phyloP scores from a whole-genome alignment of 2,888 invertebrate genomes.

The Heliconius erato region DNA sequence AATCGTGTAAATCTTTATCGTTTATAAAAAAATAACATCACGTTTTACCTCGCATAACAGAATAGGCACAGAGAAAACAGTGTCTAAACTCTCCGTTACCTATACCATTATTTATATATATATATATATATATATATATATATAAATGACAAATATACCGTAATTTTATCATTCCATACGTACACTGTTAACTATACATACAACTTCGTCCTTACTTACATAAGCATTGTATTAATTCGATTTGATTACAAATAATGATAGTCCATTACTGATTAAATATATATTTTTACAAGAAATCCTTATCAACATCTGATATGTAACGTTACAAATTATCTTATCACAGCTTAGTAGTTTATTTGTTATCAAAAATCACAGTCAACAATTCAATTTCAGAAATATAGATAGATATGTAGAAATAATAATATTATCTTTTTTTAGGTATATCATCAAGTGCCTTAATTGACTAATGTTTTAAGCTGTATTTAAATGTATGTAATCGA shows the following conservation, averaged over 20 bases:
- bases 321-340: conserved; percentile 18
- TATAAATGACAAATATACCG: no score
- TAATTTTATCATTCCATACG: not conserved
- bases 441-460: not conserved
- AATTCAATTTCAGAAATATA: conserved; percentile 4
- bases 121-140: no score
- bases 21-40: not conserved
- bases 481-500: no score
- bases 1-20: no score
- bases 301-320: conserved; percentile 12
- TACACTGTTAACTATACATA: not conserved
- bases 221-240: not conserved
- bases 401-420: not conserved
- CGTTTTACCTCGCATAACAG: not conserved
- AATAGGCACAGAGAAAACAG: not conserved
- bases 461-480: not conserved
- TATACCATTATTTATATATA: no score
- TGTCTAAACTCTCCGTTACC: not conserved
- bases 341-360: not conserved
- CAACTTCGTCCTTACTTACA: not conserved
- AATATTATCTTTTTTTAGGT: not conserved
- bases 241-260: conserved; percentile 1
- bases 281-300: conserved; percentile 14
- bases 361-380: conserved; percentile 16
- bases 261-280: not conserved